phyloP scores from a whole-genome alignment of 64 coral and sea anemone genomes.

The Acropora tenuis region DNA sequence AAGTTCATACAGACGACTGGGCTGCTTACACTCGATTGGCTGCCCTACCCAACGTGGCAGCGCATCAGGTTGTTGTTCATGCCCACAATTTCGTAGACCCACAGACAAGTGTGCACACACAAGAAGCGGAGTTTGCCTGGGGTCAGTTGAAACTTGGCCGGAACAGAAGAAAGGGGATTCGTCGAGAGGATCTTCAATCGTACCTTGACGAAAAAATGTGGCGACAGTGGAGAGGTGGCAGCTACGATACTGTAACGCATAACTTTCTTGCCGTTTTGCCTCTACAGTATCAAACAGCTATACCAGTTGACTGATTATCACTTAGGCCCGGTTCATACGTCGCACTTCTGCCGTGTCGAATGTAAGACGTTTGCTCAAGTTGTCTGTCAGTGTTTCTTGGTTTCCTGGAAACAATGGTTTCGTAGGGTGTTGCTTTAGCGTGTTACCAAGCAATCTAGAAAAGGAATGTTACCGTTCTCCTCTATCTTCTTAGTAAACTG shows the following conservation, averaged over 20 bases:
- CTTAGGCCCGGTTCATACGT: too few species aligned
- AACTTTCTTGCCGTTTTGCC: slow-evolving; percentile 20
- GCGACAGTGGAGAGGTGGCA: slow-evolving; percentile 36
- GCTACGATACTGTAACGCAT: background rate
- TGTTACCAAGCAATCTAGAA: too few species aligned
- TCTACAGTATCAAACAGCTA: background rate
- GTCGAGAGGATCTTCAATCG: slow-evolving; percentile 10
- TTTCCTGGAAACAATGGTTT: too few species aligned
- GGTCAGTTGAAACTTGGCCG: background rate
- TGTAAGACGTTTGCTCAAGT: too few species aligned
- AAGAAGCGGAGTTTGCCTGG: slow-evolving; percentile 42
- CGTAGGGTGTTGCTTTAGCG: too few species aligned
- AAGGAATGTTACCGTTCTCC: too few species aligned
- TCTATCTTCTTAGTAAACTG: too few species aligned
- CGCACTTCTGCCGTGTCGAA: too few species aligned
- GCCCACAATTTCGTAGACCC: slow-evolving; percentile 53
- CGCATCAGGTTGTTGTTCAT: slow-evolving; percentile 12
- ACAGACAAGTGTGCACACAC: slow-evolving; percentile 35
- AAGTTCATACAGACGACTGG: background rate
- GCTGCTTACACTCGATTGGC: slow-evolving; percentile 6
- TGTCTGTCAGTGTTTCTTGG: too few species aligned
- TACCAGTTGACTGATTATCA: too few species aligned
- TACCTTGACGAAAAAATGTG: slow-evolving; percentile 51
- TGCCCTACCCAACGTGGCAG: background rate
- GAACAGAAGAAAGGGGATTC: slow-evolving; percentile 14